A percentile compares a stretch with the other conserved stretches of the same genome.
Conservation (phyloP, 64 coral and sea anemone species). For the Anthopleura sola region DNA sequence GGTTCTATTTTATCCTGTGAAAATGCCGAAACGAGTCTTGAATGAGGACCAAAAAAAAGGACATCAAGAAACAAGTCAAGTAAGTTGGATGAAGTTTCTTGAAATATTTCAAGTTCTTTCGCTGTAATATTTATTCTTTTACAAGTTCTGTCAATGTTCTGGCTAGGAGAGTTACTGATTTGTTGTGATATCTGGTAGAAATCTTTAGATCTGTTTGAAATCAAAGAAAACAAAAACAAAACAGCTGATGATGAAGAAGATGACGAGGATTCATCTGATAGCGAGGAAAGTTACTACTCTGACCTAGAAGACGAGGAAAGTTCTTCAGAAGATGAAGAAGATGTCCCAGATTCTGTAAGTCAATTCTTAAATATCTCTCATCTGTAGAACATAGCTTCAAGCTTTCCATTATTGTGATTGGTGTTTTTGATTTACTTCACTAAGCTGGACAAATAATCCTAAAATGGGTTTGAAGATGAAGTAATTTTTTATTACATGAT, state of each 20-base stretch:
- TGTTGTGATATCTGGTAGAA: slow-evolving; percentile 18
- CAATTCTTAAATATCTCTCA: not conserved
- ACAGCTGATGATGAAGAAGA: slow-evolving; percentile 6
- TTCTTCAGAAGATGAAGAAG: slow-evolving; percentile 53
- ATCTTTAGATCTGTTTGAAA: slow-evolving; percentile 51
- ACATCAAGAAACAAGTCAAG: not conserved
- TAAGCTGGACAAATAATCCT: too few relatives aligned
- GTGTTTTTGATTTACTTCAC: too few relatives aligned
- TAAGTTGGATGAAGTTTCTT: not conserved
- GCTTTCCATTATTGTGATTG: too few relatives aligned
- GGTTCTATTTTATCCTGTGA: not conserved
- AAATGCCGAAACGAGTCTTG: slow-evolving; percentile 17
- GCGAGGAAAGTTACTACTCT: slow-evolving; percentile 89
- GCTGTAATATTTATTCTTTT: not conserved
- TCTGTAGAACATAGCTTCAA: too few relatives aligned
- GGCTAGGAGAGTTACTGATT: not conserved
- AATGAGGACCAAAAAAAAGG: not conserved
- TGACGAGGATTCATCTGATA: slow-evolving; percentile 74
- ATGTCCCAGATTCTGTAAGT: slow-evolving; percentile 51
- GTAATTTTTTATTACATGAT: too few relatives aligned
- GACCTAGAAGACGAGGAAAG: slow-evolving; percentile 82
- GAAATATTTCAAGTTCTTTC: not conserved
- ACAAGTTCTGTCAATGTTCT: not conserved
- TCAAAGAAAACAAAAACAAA: slow-evolving; percentile 24
- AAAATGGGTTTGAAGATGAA: too few relatives aligned